Conservation (phyloP, 2,888 invertebrate species). For the Muscina levida region DNA sequence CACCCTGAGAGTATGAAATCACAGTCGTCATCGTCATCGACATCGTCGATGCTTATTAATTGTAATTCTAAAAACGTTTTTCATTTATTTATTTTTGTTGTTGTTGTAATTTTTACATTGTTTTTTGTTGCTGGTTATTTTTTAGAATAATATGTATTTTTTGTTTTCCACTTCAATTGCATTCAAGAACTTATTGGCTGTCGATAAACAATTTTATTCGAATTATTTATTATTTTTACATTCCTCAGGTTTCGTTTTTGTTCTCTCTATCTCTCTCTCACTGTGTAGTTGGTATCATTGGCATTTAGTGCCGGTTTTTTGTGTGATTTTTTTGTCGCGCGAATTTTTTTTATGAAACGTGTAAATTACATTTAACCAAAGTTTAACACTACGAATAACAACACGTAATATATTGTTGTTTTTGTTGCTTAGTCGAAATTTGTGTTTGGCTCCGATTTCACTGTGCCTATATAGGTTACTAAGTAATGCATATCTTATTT, state of each 20-base stretch:
- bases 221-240: background rate
- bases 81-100: constrained; percentile 11
- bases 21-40: background rate
- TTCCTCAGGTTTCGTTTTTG: background rate
- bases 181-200: constrained; percentile 17
- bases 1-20: background rate
- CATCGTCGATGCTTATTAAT: constrained; percentile 11
- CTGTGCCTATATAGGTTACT: too few relatives aligned
- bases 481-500: too few relatives aligned
- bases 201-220: background rate
- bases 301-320: constrained; percentile 15
- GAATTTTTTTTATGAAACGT: background rate
- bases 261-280: too few relatives aligned
- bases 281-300: too few relatives aligned
- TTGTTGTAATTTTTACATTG: constrained; percentile 8
- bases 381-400: background rate
- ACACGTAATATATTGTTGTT: too few relatives aligned
- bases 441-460: too few relatives aligned
- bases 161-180: constrained; percentile 43
- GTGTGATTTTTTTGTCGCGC: constrained; percentile 13
- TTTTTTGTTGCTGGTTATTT: background rate
- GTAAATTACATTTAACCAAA: constrained; percentile 18
- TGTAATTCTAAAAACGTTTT: constrained; percentile 8
- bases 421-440: too few relatives aligned
- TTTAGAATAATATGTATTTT: constrained; percentile 22